Base-by-base conservation (phyloP, 1,140 invertebrate species). In the Venturia canescens region DNA sequence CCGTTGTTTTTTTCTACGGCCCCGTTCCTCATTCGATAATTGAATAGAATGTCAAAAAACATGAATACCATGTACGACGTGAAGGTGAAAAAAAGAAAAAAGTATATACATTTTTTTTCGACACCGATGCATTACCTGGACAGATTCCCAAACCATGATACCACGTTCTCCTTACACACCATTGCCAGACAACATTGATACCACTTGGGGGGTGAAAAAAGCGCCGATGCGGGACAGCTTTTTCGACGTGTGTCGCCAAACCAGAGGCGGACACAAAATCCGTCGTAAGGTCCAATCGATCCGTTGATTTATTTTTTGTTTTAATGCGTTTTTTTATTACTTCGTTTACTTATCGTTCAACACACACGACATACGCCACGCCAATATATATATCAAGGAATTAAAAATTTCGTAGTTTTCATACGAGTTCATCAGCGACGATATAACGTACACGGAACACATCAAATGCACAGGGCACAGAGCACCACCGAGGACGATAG, bases 111-210 rank as follows among this genome's bases (percentile, higher is more conserved):
- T 72, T 48, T 23, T 72, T 15, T 44, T 13, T 44, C 13, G 7
- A 15, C 57, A 23, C 23, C 78, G 50, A 83, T 26, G 23, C 27
- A 23, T 89, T 87, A 92, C 91, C 91, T 92, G 89, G 91, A 91
- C 92, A 98, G 95, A 94, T 96, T 95, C 94, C 97, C 97, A 95
- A 98, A 98, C 96, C 96, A 98, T 95, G 94, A 94, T 93, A 96
- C 95, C 93, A 97, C 95, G 94, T 97, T 96, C 94, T 98, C 97
- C 94, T 98, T 98, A 95, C 96, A 97, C 95, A 98, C 96, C 97
- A 98, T 98, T 94, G 93, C 94, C 93, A 93, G 94, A 94, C 94
- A 93, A 93, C 94, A 94, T 94, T 93, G 94, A 94, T 94, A 92
- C 90, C 89, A 92, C 88, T 90, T 90, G 80, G 86, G 86, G 86